Percentiles rank a stretch among this genome's conserved stretches.
Conservation (phyloP, 1,140 invertebrate species). For the Pogonomyrmex barbatus region DNA sequence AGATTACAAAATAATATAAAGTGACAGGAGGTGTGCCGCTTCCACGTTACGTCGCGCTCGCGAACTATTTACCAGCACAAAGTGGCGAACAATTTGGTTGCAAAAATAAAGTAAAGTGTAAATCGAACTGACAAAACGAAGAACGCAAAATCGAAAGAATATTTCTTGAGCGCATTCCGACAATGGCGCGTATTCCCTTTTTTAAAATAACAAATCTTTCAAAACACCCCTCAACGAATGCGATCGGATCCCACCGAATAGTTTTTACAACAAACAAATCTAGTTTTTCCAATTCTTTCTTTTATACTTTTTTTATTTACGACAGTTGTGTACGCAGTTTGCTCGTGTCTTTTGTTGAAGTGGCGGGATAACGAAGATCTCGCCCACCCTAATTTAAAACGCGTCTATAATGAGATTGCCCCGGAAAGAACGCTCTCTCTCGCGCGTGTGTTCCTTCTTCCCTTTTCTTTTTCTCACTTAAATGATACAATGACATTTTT, state of each 20-base stretch:
- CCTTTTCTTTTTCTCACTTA: constrained; percentile 64
- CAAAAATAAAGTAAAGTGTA: constrained; percentile 6
- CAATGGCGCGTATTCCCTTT: not conserved
- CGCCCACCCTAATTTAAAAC: constrained; percentile 28
- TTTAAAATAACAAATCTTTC: not conserved
- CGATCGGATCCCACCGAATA: not conserved
- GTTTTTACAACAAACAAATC: not conserved
- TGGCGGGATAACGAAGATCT: constrained; percentile 59
- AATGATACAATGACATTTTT: constrained; percentile 71
- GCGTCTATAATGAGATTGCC: constrained; percentile 59
- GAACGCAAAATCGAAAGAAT: constrained; percentile 30
- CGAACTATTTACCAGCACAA: not conserved
- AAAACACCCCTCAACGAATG: not conserved
- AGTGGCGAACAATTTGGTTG: not conserved
- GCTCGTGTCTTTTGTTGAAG: constrained; percentile 21
- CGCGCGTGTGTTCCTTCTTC: constrained; percentile 38
- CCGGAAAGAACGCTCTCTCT: constrained; percentile 66
- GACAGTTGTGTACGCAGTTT: constrained; percentile 22
- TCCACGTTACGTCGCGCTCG: not conserved
- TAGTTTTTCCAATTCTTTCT: not conserved
- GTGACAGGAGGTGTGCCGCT: not conserved
- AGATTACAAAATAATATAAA: constrained; percentile 19
- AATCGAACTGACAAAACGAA: constrained; percentile 32
- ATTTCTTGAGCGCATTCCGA: constrained; percentile 30
- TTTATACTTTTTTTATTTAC: not conserved